Conservation (phyloP, 1,140 invertebrate genomes). For the Drosophila santomea region DNA sequence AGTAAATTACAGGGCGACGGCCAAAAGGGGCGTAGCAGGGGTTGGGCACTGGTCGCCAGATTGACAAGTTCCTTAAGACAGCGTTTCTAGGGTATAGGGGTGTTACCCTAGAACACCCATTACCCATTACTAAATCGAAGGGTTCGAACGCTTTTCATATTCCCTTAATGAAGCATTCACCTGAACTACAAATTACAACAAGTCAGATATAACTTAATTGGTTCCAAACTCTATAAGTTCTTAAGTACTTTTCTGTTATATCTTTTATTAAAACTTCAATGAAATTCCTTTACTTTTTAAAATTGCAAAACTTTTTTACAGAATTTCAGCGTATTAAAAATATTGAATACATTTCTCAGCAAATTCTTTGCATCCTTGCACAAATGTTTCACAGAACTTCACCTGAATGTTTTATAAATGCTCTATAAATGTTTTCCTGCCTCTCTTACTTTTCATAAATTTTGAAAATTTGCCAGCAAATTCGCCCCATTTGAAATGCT, state of each 20-base stretch:
- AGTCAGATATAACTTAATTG: background rate
- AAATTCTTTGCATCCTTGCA: no score
- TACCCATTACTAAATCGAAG: constrained; percentile 25
- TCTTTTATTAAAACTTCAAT: no score
- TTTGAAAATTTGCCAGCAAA: constrained; percentile 16
- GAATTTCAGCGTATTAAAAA: no score
- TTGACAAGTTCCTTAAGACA: constrained; percentile 47
- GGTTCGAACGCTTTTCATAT: background rate
- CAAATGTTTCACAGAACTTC: background rate
- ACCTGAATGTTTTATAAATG: background rate
- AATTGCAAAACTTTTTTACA: no score
- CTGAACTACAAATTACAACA: background rate
- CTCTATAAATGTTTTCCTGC: background rate
- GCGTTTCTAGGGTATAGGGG: background rate
- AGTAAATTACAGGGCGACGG: constrained; percentile 58
- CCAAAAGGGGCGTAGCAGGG: constrained; percentile 47
- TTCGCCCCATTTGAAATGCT: constrained; percentile 28
- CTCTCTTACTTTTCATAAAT: constrained; percentile 2
- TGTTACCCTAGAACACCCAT: constrained; percentile 16
- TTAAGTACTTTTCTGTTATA: no score
- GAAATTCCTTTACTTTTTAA: no score
- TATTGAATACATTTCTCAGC: no score
- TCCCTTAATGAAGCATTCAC: constrained; percentile 4
- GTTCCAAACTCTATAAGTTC: no score
- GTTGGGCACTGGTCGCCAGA: constrained; percentile 25